Base-by-base conservation (phyloP, 2,113 vertebrate species). In the Lasiurus cinereus region DNA sequence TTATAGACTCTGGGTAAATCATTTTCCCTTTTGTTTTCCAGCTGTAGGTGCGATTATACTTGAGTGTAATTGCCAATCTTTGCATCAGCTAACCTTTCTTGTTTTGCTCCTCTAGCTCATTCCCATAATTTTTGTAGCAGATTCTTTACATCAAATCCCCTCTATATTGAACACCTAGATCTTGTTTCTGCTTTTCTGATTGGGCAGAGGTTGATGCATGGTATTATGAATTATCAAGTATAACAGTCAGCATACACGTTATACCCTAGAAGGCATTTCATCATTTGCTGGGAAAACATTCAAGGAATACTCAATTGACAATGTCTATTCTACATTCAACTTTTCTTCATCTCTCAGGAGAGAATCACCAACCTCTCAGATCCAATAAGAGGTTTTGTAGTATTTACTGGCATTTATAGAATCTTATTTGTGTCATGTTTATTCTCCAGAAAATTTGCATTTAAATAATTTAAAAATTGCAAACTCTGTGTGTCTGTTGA, bases 401-500 rank as follows among this genome's bases (percentile, higher is more conserved):
- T 19, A 31, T 62, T 69, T 6, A 31, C 3, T 11, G 52, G 48
- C 70, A 39, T 69, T 77, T 67, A 62, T 1, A 76, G 19, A 90
- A 19, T 67, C 48, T 62, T 88, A 4, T 78, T 73, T 90, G 8
- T 80, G 39, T 59, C 24, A 59, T 59, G 27, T 50, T 90, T 87
- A 83, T 82, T 83, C 62, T 46, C 82, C 36, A 80, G 22, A 87
- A 92, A 43, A 29, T 83, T n/a, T 78, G n/a, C 19, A 77, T 76
- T 95, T 80, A 84, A 87, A 92, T 90, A 90, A 77, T 10, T 77
- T 67, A 10, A 9, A 56, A 78, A 80, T 56, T 54, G 24, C 39
- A 83, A 70, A 13, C 10, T 29, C 80, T 73, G 72, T 77, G 5
- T 70, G 15, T 88, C 69, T 76, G 24, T 46, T 62, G 64, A 89